Conservation (phyloP, 2,888 invertebrate species). For the Dryomyza anilis region DNA sequence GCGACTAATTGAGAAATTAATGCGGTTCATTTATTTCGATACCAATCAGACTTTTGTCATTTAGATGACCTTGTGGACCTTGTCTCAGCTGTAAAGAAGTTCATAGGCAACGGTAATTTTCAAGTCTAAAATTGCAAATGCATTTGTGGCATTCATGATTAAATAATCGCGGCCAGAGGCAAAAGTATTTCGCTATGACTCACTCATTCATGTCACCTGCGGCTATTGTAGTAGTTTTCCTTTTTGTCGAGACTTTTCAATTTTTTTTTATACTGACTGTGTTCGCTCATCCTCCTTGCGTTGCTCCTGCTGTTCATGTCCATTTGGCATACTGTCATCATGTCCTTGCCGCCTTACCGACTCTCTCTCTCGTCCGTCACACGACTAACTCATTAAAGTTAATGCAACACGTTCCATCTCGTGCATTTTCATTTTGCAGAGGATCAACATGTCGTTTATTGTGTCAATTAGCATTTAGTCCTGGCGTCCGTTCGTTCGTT, state of each 20-base stretch:
- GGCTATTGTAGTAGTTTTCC: no score
- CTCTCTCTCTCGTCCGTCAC: neutral
- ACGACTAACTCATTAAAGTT: constrained; percentile 26
- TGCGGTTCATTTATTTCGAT: no score
- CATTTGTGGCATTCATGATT: no score
- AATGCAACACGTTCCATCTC: constrained; percentile 30
- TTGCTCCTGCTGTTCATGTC: neutral
- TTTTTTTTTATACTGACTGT: neutral
- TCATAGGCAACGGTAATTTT: no score
- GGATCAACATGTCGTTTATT: constrained; percentile 53
- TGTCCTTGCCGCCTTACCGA: neutral
- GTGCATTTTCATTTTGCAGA: constrained; percentile 31
- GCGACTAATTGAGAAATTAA: no score
- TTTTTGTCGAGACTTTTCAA: no score
- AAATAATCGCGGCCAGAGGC: neutral
- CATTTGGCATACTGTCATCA: neutral
- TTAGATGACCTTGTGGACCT: no score
- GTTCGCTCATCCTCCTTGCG: neutral
- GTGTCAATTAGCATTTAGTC: constrained; percentile 51
- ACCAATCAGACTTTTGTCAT: no score
- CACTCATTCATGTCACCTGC: neutral
- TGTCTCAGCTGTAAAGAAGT: no score
- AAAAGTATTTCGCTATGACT: neutral
- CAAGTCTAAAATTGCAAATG: no score
- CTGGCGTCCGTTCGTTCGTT: neutral